Conservation (phyloP, 2,113 vertebrate genomes). For the Nerophis lumbriciformis region DNA sequence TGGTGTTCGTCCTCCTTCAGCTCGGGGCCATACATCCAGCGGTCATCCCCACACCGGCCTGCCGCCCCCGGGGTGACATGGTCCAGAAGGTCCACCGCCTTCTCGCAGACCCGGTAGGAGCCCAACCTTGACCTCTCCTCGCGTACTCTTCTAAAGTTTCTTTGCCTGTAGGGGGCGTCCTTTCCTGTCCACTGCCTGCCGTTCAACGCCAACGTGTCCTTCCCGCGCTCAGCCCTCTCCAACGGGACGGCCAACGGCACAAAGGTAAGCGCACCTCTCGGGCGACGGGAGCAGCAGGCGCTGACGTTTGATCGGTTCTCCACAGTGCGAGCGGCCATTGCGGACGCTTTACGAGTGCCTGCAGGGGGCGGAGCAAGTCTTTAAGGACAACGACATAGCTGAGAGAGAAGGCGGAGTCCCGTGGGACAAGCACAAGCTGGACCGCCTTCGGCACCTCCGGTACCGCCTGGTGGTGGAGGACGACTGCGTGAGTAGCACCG, state of each 20-base stretch:
- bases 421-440: background rate
- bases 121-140: background rate
- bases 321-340: background rate
- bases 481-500: background rate
- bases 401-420: background rate
- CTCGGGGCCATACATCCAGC: background rate
- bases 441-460: background rate
- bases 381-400: background rate
- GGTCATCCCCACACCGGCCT: background rate
- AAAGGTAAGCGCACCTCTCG: background rate
- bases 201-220: background rate
- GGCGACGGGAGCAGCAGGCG: background rate
- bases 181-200: conserved; percentile 1
- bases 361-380: background rate
- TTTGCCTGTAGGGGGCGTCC: background rate
- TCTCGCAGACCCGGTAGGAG: background rate
- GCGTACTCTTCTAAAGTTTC: background rate
- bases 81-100: background rate
- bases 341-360: background rate
- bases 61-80: background rate
- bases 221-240: background rate
- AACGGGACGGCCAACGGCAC: background rate
- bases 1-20: background rate
- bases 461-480: background rate
- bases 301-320: background rate